Percentiles rank a stretch among this genome's conserved stretches.
phyloP scores from a whole-genome alignment of 2,113 vertebrate genomes.

The Corythornis cristatus region DNA sequence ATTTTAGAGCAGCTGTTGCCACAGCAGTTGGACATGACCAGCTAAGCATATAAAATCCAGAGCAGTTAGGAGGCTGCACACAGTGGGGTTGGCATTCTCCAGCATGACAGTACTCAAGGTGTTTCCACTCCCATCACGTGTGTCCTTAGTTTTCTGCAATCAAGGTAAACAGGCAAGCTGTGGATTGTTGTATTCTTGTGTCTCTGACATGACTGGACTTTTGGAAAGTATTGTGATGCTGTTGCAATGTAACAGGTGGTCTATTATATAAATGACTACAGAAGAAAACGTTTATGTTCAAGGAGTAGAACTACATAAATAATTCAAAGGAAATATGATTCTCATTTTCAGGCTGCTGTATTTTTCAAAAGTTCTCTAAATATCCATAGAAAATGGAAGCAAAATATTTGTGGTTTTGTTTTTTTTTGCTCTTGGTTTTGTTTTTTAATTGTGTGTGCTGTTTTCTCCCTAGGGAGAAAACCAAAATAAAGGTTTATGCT shows the following conservation, averaged over 20 bases:
- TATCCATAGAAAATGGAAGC: neutral
- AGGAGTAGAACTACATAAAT: neutral
- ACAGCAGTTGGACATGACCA: neutral
- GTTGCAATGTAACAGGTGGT: neutral
- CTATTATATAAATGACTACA: neutral
- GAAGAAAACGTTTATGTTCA: constrained; percentile 13
- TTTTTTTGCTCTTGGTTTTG: neutral
- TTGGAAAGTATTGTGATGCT: neutral
- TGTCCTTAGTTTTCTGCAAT: neutral
- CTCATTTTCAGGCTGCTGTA: neutral
- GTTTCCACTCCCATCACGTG: neutral
- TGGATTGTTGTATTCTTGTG: neutral
- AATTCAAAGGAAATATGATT: neutral
- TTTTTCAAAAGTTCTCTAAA: constrained; percentile 2
- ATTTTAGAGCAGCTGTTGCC: neutral
- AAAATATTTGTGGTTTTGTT: neutral
- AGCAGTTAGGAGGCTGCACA: neutral
- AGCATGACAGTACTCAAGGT: neutral
- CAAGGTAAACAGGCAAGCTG: neutral
- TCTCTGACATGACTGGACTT: neutral
- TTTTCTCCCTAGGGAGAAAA: constrained; percentile 22
- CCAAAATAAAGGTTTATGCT: constrained; percentile 43
- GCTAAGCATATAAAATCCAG: neutral
- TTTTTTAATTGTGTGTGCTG: neutral
- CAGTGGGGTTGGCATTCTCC: neutral